A percentile compares a stretch with the other conserved stretches of the same genome.
These are phyloP conservation scores for Cyprinodon variegatus DNA, from an alignment of 2,113 vertebrate species.

Conservation along the genomic window DNA sequence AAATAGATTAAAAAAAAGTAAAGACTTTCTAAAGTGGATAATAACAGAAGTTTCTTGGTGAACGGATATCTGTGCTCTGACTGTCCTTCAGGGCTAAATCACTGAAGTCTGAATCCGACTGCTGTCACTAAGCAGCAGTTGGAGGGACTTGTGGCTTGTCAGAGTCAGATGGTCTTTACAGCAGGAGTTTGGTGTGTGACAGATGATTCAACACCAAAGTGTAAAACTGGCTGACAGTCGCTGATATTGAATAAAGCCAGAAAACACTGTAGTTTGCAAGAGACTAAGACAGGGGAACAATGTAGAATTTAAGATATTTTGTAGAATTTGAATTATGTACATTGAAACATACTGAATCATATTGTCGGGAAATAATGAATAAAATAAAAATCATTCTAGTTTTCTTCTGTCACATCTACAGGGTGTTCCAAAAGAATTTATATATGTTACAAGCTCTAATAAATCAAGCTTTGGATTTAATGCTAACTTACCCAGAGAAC, in stretches of 20 bases:
- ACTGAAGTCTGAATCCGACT: constrained; percentile 37
- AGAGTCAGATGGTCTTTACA: constrained; percentile 42
- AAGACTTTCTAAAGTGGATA: not conserved
- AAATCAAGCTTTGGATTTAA: no score
- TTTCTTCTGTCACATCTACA: not conserved
- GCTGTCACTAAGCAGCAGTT: constrained; percentile 50
- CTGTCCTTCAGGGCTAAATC: constrained; percentile 33
- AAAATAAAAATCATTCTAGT: not conserved
- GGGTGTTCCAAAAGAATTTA: no score
- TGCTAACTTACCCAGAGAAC: no score
- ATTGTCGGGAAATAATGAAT: no score
- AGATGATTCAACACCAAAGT: constrained; percentile 43
- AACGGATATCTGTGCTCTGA: constrained; percentile 11
- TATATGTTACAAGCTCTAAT: no score
- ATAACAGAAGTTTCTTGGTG: constrained; percentile 17
- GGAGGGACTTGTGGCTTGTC: constrained; percentile 56
- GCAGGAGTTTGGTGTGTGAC: constrained; percentile 47
- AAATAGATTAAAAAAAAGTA: not conserved
- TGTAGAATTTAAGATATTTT: no score
- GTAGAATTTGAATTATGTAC: no score
- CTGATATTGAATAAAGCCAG: not conserved
- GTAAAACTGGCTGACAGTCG: constrained; percentile 30
- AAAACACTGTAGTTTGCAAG: not conserved
- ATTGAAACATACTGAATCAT: no score
- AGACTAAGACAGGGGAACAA: no score